These are phyloP conservation scores for Phylloscopus trochilus DNA, from an alignment of 2,113 vertebrate genomes.

Conservation along the genomic window DNA sequence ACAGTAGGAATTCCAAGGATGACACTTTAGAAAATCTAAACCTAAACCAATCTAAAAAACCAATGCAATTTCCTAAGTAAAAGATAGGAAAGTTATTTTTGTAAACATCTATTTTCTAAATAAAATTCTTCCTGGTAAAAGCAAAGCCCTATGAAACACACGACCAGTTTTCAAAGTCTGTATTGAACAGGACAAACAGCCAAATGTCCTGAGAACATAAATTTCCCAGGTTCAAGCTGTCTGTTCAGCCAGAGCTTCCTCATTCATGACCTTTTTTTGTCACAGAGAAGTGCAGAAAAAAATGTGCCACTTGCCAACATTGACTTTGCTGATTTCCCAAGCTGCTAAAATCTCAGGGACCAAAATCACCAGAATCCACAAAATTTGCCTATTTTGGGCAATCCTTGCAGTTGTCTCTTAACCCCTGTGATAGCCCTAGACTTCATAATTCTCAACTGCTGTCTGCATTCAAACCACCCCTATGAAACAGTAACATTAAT, in stretches of 20 bases:
- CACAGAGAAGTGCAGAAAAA: not conserved
- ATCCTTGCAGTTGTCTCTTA: not conserved
- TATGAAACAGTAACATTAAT: not conserved
- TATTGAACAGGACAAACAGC: not conserved
- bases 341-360: not conserved
- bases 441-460: not conserved
- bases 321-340: not conserved
- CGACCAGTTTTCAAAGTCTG: not conserved
- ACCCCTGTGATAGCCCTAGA: not conserved
- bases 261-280: not conserved
- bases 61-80: not conserved
- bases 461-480: not conserved
- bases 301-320: accelerated
- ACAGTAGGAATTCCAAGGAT: not conserved
- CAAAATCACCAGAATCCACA: not conserved
- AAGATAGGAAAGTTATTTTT: accelerated
- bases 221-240: not conserved
- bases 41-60: no score
- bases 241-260: not conserved
- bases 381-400: not conserved
- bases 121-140: not conserved
- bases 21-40: not conserved
- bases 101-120: not conserved
- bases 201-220: not conserved
- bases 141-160: not conserved